Base-by-base conservation (phyloP, 2,797 vertebrate species). In the Characodon lateralis region DNA sequence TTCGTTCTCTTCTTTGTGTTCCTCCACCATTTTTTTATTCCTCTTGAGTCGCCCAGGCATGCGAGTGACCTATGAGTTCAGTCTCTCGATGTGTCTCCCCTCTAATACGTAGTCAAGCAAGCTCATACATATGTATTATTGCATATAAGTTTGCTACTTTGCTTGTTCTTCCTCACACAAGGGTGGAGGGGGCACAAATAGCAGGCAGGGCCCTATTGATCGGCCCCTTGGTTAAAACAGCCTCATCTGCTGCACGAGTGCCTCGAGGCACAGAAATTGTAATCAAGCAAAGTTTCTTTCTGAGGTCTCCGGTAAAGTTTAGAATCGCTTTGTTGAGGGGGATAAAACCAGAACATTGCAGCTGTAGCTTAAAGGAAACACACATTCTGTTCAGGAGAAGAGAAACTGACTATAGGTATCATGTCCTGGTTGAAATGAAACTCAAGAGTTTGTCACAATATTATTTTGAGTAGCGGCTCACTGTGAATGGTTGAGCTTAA, bases 31-130 rank as follows among this genome's bases (percentile, higher is more conserved):
- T 90, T 89, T 91, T 72, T 77, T 66, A 85, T 91, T 76, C 82
- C 92, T 95, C 91, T 94, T 92, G 89, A 92, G 91, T 94, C 93
- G 93, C 90, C 90, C 93, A 96, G 96, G 96, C 95, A 93, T 97
- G 95, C 95, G 89, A 93, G 91, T 92, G 89, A 95, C 95, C 95
- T 95, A 93, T 89, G 92, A 94, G 92, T 93, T 92, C 93, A 93
- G 94, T 91, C 94, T 94, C 95, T 95, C 91, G 63, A 78, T 96
- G 90, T 90, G 93, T 95, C 92, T 93, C 88, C 89, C 87, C 72
- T 72, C 77, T 83, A 85, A 87, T 80, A 85, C 78, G 83, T 79
- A 89, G 87, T 79, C 73, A 28, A 72, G 56, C 78, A 16, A 83
- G 80, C 78, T 78, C 79, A 56, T 31, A 76, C 87, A 84, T 85